Evolutionary conservation across 2,113 vertebrate species (phyloP).

Genomic region (Petrocephalus zakoni): DNA sequence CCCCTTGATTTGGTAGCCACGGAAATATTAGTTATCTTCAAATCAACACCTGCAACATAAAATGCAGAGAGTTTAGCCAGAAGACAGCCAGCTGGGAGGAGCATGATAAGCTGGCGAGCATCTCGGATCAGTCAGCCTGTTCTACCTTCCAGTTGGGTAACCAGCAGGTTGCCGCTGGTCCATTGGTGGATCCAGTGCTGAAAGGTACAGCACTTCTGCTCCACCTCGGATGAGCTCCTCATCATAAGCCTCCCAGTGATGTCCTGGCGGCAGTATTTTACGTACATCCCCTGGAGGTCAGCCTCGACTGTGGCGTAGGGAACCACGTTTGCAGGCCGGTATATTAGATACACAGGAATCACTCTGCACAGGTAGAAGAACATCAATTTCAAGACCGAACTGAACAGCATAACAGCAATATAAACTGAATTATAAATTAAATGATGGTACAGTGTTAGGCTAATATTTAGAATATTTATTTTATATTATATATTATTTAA

Average conservation of each 20-base stretch:
- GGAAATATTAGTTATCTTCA: slow-evolving; percentile 80
- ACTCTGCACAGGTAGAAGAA: slow-evolving; percentile 62
- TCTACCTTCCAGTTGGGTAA: slow-evolving; percentile 84
- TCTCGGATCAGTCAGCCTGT: background rate
- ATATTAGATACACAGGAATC: slow-evolving; percentile 83
- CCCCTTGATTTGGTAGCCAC: slow-evolving; percentile 86
- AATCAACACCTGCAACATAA: slow-evolving; percentile 72
- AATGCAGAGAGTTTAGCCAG: background rate
- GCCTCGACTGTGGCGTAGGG: slow-evolving; percentile 87
- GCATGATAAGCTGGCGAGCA: too few relatives aligned
- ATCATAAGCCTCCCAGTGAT: slow-evolving; percentile 48
- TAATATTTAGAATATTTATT: background rate
- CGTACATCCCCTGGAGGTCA: slow-evolving; percentile 64
- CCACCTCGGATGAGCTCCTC: slow-evolving; percentile 59
- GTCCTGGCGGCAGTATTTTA: slow-evolving; percentile 68
- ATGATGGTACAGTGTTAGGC: background rate
- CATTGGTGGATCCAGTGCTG: slow-evolving; percentile 97
- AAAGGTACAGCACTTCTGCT: slow-evolving; percentile 85
- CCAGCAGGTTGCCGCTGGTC: slow-evolving; percentile 89
- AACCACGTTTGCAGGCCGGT: slow-evolving; percentile 86
- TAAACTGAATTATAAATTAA: background rate
- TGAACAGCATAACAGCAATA: background rate
- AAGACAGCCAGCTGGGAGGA: background rate
- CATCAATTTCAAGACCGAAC: background rate
- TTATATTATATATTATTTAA: too few relatives aligned